Percentiles rank a stretch among this genome's conserved stretches.
phyloP scores from a whole-genome alignment of 2,888 invertebrate genomes.

The Halictus ligatus region DNA sequence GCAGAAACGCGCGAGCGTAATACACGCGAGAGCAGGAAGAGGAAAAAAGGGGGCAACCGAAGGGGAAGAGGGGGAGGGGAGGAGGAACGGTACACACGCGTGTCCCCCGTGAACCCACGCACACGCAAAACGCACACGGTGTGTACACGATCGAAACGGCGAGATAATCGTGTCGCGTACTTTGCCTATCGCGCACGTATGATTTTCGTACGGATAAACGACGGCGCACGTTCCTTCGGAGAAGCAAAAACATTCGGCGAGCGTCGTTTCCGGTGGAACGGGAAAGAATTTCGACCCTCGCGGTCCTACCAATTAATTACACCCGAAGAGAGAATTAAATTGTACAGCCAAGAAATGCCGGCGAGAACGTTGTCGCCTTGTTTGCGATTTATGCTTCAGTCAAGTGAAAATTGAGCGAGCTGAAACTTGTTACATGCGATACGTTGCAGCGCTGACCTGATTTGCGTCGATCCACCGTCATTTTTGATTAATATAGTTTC shows the following conservation, averaged over 20 bases:
- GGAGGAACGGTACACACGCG: constrained; percentile 39
- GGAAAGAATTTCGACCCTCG: constrained; percentile 2
- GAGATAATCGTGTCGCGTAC: constrained; percentile 70
- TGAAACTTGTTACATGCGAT: too few relatives aligned
- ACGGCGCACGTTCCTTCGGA: constrained; percentile 35
- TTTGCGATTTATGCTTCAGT: neutral
- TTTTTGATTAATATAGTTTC: too few relatives aligned
- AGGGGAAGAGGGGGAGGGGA: neutral
- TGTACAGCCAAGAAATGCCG: neutral
- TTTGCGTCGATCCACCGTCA: too few relatives aligned
- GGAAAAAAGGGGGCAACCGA: constrained; percentile 24
- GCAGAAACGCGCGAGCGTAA: constrained; percentile 22
- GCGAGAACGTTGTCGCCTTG: neutral
- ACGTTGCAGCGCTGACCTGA: too few relatives aligned
- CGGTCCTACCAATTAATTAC: neutral
- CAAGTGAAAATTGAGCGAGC: neutral
- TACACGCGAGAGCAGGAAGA: constrained; percentile 42
- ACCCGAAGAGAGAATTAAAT: neutral
- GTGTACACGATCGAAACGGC: constrained; percentile 62
- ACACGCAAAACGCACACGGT: constrained; percentile 27
- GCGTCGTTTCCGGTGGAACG: neutral
- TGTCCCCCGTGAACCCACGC: constrained; percentile 56
- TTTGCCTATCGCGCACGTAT: constrained; percentile 56
- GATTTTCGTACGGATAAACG: constrained; percentile 57
- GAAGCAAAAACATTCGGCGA: neutral